Percentiles rank a stretch among this genome's conserved stretches.
Conservation (phyloP, 2,888 invertebrate genomes). For the Chirona hameri region DNA sequence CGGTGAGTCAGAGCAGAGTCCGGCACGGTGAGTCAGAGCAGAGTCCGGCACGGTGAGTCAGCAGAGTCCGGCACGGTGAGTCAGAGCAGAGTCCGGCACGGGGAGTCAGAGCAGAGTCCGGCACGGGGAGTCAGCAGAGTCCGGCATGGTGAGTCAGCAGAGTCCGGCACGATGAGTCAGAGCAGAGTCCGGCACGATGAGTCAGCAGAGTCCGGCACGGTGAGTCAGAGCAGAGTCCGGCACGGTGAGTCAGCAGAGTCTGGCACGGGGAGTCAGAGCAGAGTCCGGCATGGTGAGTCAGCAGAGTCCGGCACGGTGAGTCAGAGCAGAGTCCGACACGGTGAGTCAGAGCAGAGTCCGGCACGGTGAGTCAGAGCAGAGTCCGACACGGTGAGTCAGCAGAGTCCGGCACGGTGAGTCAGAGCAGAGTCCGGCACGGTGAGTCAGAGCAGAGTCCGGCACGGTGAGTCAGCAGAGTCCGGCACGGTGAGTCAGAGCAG, state of each 20-base stretch:
- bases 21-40: conserved; percentile 51
- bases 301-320: neutral
- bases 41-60: conserved; percentile 65
- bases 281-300: neutral
- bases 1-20: neutral
- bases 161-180: neutral
- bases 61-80: neutral
- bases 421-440: neutral
- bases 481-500: conserved; percentile 56
- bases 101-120: neutral
- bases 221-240: conserved; percentile 71
- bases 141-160: conserved; percentile 60
- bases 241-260: conserved; percentile 51
- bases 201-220: neutral
- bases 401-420: neutral
- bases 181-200: neutral
- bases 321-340: neutral
- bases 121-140: conserved; percentile 57
- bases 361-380: conserved; percentile 54
- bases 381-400: no score
- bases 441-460: neutral
- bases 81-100: neutral
- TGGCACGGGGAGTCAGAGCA: no score
- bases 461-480: conserved; percentile 60
- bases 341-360: conserved; percentile 66